A percentile compares a stretch with the other conserved stretches of the same genome.
Conservation (phyloP, 2,888 invertebrate species). For the Terebella lapidaria region DNA sequence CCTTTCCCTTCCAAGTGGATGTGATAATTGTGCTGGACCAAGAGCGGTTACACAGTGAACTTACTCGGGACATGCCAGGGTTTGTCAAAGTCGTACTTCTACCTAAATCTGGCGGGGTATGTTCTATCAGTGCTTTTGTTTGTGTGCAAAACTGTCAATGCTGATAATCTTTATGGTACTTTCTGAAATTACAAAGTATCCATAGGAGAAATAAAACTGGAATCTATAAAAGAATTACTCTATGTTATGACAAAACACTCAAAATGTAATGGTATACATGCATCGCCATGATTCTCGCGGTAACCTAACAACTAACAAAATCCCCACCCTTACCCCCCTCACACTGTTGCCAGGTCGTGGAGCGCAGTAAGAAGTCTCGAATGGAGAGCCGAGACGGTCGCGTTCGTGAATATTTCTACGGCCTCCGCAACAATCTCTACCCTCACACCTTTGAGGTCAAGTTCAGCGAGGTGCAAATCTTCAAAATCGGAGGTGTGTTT, state of each 20-base stretch:
- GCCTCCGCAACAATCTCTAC: slow-evolving; percentile 71
- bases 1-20: too few relatives aligned
- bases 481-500: slow-evolving; percentile 72
- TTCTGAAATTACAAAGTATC: not conserved
- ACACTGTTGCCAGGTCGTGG: slow-evolving; percentile 84
- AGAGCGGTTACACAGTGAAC: slow-evolving; percentile 89
- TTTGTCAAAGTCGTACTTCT: slow-evolving; percentile 87
- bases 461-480: slow-evolving; percentile 82
- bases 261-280: too few relatives aligned
- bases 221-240: not conserved
- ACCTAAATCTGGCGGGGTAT: slow-evolving; percentile 94
- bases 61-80: slow-evolving; percentile 86
- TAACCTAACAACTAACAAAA: too few relatives aligned
- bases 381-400: slow-evolving; percentile 71
- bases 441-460: slow-evolving; percentile 93
- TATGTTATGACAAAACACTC: not conserved
- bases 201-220: too few relatives aligned
- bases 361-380: slow-evolving; percentile 69
- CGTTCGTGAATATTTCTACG: slow-evolving; percentile 94
- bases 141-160: too few relatives aligned
- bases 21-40: slow-evolving; percentile 93
- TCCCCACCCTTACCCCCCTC: too few relatives aligned
- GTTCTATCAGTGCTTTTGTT: slow-evolving; percentile 24
- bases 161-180: not conserved
- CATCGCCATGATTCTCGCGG: too few relatives aligned